Evolutionary conservation across 2,113 vertebrate species (phyloP).

Genomic region (Globicephala melas): DNA sequence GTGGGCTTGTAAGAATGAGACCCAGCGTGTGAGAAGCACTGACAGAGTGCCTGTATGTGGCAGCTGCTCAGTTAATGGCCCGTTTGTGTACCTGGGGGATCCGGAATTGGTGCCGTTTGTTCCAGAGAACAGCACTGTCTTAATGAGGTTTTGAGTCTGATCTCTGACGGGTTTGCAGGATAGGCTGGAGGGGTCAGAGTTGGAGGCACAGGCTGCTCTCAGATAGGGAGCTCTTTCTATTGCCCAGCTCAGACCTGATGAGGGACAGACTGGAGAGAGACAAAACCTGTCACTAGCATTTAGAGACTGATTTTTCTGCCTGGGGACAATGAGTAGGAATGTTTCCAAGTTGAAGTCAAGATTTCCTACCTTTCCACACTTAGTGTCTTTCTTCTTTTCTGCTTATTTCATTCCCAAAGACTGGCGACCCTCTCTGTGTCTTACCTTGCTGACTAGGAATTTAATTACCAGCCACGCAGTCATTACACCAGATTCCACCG

Average conservation of each 20-base stretch:
- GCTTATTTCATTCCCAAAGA: not conserved
- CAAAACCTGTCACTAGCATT: not conserved
- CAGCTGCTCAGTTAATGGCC: not conserved
- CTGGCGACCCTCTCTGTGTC: not conserved
- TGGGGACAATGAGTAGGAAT: not conserved
- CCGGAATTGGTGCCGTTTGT: not conserved
- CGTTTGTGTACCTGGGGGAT: not conserved
- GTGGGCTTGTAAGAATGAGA: not conserved
- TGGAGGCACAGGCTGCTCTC: not conserved
- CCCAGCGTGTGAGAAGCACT: not conserved
- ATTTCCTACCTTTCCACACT: not conserved
- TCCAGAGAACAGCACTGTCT: not conserved
- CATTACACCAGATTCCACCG: not conserved
- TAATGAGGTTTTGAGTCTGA: not conserved
- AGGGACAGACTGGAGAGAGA: not conserved
- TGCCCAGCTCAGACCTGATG: not conserved
- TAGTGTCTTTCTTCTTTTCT: not conserved
- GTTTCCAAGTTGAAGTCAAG: conserved; percentile 15
- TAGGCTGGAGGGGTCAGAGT: not conserved
- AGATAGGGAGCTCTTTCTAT: not conserved
- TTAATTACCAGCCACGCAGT: not conserved
- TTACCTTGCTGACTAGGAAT: not conserved
- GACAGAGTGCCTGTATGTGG: not conserved
- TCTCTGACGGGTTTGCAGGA: not conserved
- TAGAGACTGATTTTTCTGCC: not conserved